Conservation (phyloP, 1,140 invertebrate species). For the Triops cancriformis region DNA sequence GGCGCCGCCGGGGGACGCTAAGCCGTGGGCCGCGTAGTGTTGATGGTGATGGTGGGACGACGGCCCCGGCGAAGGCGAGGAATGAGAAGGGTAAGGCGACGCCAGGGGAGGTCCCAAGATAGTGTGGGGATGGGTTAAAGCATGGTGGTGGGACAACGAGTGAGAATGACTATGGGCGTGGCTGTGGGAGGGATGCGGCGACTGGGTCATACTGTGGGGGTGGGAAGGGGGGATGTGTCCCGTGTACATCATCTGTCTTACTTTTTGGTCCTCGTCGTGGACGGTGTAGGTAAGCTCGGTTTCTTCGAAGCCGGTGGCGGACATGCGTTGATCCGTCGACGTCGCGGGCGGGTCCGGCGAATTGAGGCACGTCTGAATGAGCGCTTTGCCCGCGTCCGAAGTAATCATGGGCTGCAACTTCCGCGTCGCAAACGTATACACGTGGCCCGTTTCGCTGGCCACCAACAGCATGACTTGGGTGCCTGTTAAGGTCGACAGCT, state of each 20-base stretch:
- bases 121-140: constrained; percentile 23
- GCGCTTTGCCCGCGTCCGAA: constrained; percentile 92
- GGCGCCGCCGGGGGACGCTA: constrained; percentile 21
- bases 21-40: constrained; percentile 25
- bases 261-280: constrained; percentile 87
- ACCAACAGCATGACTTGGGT: constrained; percentile 97
- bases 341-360: constrained; percentile 81
- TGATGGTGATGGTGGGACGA: constrained; percentile 25
- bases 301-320: constrained; percentile 95
- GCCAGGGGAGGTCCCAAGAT: constrained; percentile 24
- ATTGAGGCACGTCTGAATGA: constrained; percentile 98
- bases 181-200: constrained; percentile 40
- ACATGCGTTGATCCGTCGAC: constrained; percentile 84
- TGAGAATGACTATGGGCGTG: constrained; percentile 30
- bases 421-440: constrained; percentile 98
- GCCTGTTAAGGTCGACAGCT: constrained; percentile 95
- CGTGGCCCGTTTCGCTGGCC: constrained; percentile 93
- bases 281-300: constrained; percentile 96
- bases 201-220: constrained; percentile 33
- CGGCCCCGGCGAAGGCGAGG: constrained; percentile 21
- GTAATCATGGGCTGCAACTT: constrained; percentile 99
- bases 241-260: constrained; percentile 76
- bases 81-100: constrained; percentile 16
- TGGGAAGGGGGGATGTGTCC: constrained; percentile 33
- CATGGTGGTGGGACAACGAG: constrained; percentile 24